Percentiles rank a stretch among this genome's conserved stretches.
Evolutionary conservation across 1,140 invertebrate genomes (phyloP).

Genomic region (Leptoteleia sp.): DNA sequence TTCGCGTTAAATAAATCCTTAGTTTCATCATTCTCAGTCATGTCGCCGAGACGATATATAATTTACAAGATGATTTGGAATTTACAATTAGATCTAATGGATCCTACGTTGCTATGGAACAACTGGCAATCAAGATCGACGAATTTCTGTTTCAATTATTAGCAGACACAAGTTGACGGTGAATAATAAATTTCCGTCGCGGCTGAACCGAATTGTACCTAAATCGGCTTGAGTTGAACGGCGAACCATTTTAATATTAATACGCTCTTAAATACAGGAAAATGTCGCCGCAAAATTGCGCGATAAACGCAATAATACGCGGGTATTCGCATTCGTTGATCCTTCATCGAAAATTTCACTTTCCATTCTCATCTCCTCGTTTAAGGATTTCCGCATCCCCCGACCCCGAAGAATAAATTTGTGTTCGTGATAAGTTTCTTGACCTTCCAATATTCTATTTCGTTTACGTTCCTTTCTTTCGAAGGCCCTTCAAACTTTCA

Average conservation of each 20-base stretch:
- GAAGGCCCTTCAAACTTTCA: no score
- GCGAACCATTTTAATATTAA: conserved; percentile 49
- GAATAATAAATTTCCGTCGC: conserved; percentile 54
- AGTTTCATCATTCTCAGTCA: no score
- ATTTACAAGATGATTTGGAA: conserved; percentile 57
- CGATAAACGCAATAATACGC: conserved; percentile 3
- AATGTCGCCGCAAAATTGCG: conserved; percentile 19
- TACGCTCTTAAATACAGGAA: conserved; percentile 19
- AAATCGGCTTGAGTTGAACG: conserved; percentile 35
- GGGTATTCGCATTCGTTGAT: conserved; percentile 6
- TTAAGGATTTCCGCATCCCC: background rate
- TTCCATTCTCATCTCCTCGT: background rate
- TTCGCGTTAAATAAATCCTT: no score
- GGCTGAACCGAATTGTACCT: conserved; percentile 37
- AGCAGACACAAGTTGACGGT: conserved; percentile 60
- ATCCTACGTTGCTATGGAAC: conserved; percentile 47
- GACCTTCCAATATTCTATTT: no score
- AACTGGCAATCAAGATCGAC: conserved; percentile 62
- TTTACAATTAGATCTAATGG: conserved; percentile 63
- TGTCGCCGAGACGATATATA: conserved; percentile 34
- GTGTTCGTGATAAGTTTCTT: background rate
- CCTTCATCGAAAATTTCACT: conserved; percentile 2
- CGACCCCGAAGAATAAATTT: background rate
- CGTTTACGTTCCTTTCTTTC: no score
- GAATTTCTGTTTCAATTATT: conserved; percentile 62